Conservation (phyloP, 2,888 invertebrate genomes). For the Malachius bipustulatus region DNA sequence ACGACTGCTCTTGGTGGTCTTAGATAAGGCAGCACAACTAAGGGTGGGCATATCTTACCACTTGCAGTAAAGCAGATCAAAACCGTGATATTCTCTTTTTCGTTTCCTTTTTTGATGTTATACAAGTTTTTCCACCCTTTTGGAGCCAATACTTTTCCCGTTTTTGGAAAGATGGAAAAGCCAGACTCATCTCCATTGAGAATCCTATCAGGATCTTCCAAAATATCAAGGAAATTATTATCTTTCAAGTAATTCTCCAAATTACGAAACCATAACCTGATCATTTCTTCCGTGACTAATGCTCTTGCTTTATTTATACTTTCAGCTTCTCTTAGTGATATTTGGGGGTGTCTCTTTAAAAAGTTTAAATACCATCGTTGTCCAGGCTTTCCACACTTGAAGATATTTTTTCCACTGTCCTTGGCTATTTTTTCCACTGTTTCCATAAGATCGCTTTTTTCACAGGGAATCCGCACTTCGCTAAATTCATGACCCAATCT, state of each 20-base stretch:
- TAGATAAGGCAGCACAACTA: constrained; percentile 18
- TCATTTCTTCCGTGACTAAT: constrained; percentile 23
- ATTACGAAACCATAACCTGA: constrained; percentile 26
- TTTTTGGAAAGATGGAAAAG: constrained; percentile 26
- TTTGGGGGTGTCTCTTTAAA: constrained; percentile 17
- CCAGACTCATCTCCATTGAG: no score
- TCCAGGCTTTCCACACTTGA: constrained; percentile 15
- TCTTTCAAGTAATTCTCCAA: constrained; percentile 20
- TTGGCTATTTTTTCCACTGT: background rate
- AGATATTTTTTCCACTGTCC: constrained; percentile 5
- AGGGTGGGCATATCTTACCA: constrained; percentile 13
- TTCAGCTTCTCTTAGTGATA: constrained; percentile 23
- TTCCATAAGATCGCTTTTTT: background rate
- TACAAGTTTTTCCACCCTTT: constrained; percentile 8
- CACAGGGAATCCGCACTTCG: constrained; percentile 4
- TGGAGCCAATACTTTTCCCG: constrained; percentile 12
- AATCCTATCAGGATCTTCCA: no score
- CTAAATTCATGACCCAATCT: constrained; percentile 20
- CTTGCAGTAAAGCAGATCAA: background rate
- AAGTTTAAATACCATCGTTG: constrained; percentile 26
- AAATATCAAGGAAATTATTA: no score
- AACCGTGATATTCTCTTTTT: background rate
- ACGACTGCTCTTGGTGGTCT: constrained; percentile 18
- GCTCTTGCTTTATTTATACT: constrained; percentile 23
- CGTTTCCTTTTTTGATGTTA: constrained; percentile 1